Percentiles rank a stretch among this genome's conserved stretches.
phyloP scores from a whole-genome alignment of 2,113 vertebrate genomes.

The Morone saxatilis region DNA sequence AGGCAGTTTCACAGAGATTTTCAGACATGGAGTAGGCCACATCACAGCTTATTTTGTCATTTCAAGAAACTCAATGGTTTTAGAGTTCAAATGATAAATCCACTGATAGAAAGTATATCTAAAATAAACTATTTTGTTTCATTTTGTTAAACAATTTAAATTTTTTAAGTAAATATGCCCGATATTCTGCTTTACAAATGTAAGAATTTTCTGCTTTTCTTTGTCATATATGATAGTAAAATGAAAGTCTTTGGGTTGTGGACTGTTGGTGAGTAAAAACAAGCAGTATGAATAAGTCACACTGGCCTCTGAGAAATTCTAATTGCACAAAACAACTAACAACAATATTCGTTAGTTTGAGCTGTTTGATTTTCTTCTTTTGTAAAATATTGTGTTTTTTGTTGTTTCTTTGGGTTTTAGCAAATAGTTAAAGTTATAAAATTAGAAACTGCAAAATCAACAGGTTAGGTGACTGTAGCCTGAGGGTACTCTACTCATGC shows the following conservation, averaged over 20 bases:
- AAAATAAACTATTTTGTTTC: not conserved
- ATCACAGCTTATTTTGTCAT: not conserved
- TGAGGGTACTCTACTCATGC: conserved; percentile 26
- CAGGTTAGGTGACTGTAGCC: conserved; percentile 40
- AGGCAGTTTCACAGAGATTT: not conserved
- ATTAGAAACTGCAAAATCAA: conserved; percentile 52
- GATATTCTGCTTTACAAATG: not conserved
- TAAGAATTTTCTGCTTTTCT: not conserved
- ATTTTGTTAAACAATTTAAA: not conserved
- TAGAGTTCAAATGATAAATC: not conserved
- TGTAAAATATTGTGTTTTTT: not conserved
- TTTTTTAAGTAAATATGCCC: not conserved
- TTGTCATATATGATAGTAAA: not conserved
- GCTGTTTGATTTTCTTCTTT: not conserved
- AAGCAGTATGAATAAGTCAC: not conserved
- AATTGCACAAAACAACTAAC: not conserved
- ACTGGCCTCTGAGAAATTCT: not conserved
- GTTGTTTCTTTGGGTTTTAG: not conserved
- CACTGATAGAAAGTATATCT: not conserved
- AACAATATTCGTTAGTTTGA: not conserved
- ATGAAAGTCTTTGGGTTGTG: not conserved
- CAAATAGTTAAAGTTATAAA: not conserved
- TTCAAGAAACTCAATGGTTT: not conserved
- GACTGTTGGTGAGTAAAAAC: not conserved
- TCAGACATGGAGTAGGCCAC: not conserved